Conservation (phyloP, 1,140 invertebrate species). For the Mylabris phalerata region DNA sequence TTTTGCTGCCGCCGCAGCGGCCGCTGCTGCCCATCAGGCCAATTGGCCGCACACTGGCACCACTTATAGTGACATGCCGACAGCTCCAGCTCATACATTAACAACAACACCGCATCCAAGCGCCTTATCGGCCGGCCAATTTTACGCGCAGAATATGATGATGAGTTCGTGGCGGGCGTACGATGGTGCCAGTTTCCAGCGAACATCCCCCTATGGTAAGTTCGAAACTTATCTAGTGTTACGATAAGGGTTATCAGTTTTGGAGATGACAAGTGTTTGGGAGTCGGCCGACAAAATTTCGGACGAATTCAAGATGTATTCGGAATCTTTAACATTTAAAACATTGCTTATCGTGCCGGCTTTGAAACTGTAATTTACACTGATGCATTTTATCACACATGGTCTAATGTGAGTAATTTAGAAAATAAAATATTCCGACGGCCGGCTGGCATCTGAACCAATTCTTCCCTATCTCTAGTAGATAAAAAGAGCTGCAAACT, state of each 20-base stretch:
- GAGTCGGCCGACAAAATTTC: too few relatives aligned
- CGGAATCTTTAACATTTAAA: too few relatives aligned
- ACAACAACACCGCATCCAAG: constrained; percentile 27
- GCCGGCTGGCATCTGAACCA: too few relatives aligned
- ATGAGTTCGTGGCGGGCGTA: constrained; percentile 75
- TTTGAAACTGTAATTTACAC: background rate
- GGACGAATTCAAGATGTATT: too few relatives aligned
- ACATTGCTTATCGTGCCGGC: too few relatives aligned
- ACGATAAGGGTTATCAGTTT: too few relatives aligned
- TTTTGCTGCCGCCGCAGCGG: constrained; percentile 28
- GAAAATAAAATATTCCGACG: background rate
- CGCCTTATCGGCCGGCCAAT: constrained; percentile 46
- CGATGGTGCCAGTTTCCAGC: constrained; percentile 64
- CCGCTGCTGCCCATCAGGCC: constrained; percentile 32
- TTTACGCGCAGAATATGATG: constrained; percentile 66
- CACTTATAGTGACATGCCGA: constrained; percentile 37
- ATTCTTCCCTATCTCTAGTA: too few relatives aligned
- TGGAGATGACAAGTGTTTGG: too few relatives aligned
- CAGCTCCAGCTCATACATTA: constrained; percentile 32
- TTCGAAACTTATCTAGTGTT: background rate
- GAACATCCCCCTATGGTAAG: constrained; percentile 65
- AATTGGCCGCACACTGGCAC: constrained; percentile 37
- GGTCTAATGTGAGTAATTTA: background rate
- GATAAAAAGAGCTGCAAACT: background rate
- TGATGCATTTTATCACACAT: background rate